A percentile compares a stretch with the other conserved stretches of the same genome.
phyloP scores from a whole-genome alignment of 2,797 vertebrate species.

The Tenualosa thibaudeaui region DNA sequence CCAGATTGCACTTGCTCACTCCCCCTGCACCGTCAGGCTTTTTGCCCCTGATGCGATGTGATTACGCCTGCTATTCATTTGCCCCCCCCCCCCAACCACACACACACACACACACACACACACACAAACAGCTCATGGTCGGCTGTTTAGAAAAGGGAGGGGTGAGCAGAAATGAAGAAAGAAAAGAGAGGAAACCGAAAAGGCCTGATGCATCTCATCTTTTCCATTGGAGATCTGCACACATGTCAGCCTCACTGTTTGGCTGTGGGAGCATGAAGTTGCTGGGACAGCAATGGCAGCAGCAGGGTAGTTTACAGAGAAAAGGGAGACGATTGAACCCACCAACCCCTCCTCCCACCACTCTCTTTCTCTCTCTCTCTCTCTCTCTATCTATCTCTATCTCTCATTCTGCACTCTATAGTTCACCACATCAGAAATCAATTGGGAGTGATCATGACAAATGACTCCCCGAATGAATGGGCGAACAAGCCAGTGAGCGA shows the following conservation, averaged over 20 bases:
- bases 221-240: constrained; percentile 42
- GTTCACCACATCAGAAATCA: constrained; percentile 76
- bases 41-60: not conserved
- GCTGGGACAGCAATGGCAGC: not conserved
- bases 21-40: not conserved
- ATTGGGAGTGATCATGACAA: constrained; percentile 80
- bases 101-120: not conserved
- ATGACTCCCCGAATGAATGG: constrained; percentile 67
- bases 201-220: not conserved
- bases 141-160: not conserved
- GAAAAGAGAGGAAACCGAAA: not conserved
- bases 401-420: constrained; percentile 55
- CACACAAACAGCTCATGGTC: constrained; percentile 6
- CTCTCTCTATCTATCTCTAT: constrained; percentile 19
- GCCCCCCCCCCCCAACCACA: not conserved
- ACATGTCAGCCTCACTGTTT: constrained; percentile 13
- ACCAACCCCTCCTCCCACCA: not conserved
- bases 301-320: constrained; percentile 31
- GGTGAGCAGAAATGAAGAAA: not conserved
- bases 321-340: constrained; percentile 36
- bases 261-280: constrained; percentile 28
- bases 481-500: not conserved
- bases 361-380: constrained; percentile 37
- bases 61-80: constrained; percentile 7
- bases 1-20: not conserved